These are phyloP conservation scores for Acrocera orbiculus DNA, from an alignment of 2,888 invertebrate species.

Conservation along the genomic window DNA sequence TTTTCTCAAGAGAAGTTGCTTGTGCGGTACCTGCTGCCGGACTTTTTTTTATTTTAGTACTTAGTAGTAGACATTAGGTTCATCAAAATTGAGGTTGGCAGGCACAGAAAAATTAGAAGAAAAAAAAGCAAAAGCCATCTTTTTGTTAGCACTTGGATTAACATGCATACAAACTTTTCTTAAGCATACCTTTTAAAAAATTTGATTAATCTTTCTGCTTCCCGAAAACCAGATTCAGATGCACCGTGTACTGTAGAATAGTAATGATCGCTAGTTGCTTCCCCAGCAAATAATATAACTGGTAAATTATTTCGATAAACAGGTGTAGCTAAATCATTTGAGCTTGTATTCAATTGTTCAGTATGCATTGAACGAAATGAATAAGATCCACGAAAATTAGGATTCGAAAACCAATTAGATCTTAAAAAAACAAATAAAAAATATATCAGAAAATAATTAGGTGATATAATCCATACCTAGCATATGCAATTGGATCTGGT, in stretches of 20 bases:
- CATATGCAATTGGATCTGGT: conserved; percentile 20
- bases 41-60: too few species aligned
- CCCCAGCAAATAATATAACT: conserved; percentile 47
- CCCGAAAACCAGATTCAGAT: conserved; percentile 52
- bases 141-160: too few species aligned
- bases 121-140: too few species aligned
- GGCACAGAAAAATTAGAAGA: too few species aligned
- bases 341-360: conserved; percentile 37
- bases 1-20: too few species aligned
- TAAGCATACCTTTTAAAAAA: conserved; percentile 17
- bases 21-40: too few species aligned
- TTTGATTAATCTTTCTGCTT: conserved; percentile 42
- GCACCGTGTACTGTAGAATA: conserved; percentile 58
- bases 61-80: too few species aligned
- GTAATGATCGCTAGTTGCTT: conserved; percentile 44
- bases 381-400: conserved; percentile 45
- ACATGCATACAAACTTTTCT: too few species aligned
- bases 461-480: conserved; percentile 6
- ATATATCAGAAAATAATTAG: too few species aligned
- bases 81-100: too few species aligned
- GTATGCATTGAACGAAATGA: conserved; percentile 40
- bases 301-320: conserved; percentile 27
- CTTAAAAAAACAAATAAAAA: conserved; percentile 22
- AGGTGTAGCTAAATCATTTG: conserved; percentile 38
- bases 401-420: conserved; percentile 47